Evolutionary conservation across 2,888 invertebrate genomes (phyloP), one percentile per base, ranked within the genome.

Genomic region (Lasioglossum oenotherae): DNA sequence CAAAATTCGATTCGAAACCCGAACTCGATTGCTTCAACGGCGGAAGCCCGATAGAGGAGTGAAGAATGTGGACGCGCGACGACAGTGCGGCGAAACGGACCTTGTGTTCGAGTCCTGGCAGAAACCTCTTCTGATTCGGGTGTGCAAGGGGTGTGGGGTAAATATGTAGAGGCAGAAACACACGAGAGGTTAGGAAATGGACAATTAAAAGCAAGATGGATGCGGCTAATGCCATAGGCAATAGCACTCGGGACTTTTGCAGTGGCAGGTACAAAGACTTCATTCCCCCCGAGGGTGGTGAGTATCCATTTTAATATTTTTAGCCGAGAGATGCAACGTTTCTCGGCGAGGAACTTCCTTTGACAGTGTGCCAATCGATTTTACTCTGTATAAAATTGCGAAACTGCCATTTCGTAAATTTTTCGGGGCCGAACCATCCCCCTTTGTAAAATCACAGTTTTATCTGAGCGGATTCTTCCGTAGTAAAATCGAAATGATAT

Each of bases 281-380:
- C 85, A 78, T 86, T 27, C 83, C 90, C 8, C 93, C 94, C 1
- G 89, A 92, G 0, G 93, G 90, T 82, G 94, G 94, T 94, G 84
- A 91, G 89, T 81, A 49, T 14, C 6, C 8, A 67, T 67, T 35
- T 35, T 19, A 6, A 64, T 31, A 6, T 67, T 67, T 64, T 31
- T 57, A 57, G 23, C 4, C 1, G 12, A 8, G 57, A 4, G n/a
- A n/a, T n/a, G 2, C 6, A 53, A 53, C 53, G 8, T 10, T 53
- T 23, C 57, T 4, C 57, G 57, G 2, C 2, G 57, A n/a, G 57
- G 8, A 57, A 57, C 57, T 53, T 57, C 57, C n/a, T 57, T 57
- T 57, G 57, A 57, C 57, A 12, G 57, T 57, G 57, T n/a, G n/a
- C 57, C 64, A 31, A 31, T 14, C 27, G 27, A 16, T 64, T 64